phyloP scores from a whole-genome alignment of 2,113 vertebrate species.

The Balaenoptera acutorostrata region DNA sequence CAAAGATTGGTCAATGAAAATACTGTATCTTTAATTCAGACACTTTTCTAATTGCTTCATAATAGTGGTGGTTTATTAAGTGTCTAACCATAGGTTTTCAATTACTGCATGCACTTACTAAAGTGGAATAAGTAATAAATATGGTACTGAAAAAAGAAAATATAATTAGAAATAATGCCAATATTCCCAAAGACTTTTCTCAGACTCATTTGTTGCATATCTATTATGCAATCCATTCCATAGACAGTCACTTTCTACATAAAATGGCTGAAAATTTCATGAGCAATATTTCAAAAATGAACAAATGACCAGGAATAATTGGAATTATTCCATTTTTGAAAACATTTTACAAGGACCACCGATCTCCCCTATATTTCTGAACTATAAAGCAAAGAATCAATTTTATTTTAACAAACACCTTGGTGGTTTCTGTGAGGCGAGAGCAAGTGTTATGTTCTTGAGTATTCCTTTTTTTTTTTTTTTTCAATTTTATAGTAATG shows the following conservation, averaged over 20 bases:
- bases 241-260: neutral
- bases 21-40: neutral
- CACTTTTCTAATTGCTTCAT: neutral
- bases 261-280: constrained; percentile 13
- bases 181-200: neutral
- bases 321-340: neutral
- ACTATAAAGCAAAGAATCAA: neutral
- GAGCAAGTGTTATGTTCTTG: neutral
- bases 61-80: neutral
- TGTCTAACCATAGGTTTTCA: neutral
- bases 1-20: neutral
- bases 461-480: neutral
- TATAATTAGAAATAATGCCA: constrained; percentile 1
- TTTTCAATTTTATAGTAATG: neutral
- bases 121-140: neutral
- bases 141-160: neutral
- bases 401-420: constrained; percentile 1
- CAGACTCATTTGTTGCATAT: neutral
- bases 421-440: neutral
- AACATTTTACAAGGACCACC: neutral
- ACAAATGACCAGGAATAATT: neutral
- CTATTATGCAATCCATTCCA: neutral
- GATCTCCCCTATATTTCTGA: neutral
- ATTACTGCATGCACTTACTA: neutral
- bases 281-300: neutral